Conservation (phyloP, 37 sponge, comb jelly and placozoan species). For the Halichondria panicea region DNA sequence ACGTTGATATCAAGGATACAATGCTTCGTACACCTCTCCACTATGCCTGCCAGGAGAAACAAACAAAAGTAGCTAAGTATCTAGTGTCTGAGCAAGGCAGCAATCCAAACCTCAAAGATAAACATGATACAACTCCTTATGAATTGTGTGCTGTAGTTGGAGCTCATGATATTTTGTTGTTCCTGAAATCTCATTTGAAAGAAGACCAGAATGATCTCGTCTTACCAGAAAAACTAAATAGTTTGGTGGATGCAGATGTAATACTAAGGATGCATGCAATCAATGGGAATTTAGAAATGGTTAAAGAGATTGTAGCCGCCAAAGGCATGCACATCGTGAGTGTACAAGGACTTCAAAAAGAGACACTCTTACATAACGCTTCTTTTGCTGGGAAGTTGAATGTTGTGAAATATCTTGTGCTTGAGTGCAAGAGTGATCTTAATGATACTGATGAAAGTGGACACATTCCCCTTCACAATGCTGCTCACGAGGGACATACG, state of each 20-base stretch:
- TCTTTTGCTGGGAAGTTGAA: slow-evolving; percentile 38
- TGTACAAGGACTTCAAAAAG: slow-evolving; percentile 16
- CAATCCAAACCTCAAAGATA: slow-evolving; percentile 2
- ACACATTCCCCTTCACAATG: slow-evolving; percentile 48
- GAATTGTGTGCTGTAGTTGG: not conserved
- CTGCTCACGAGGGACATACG: slow-evolving; percentile 32
- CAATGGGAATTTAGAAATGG: slow-evolving; percentile 3
- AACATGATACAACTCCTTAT: not conserved
- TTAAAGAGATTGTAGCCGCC: slow-evolving; percentile 7
- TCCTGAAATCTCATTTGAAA: not conserved
- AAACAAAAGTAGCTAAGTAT: slow-evolving; percentile 35
- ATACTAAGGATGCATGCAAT: slow-evolving; percentile 9
- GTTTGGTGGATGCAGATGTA: too few relatives aligned
- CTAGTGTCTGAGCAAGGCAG: not conserved
- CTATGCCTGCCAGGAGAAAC: not conserved
- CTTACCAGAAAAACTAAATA: too few relatives aligned
- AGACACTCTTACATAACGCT: slow-evolving; percentile 36
- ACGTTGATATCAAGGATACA: not conserved
- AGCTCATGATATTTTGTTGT: not conserved
- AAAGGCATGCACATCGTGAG: not conserved
- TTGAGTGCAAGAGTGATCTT: slow-evolving; percentile 16
- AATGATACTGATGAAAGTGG: slow-evolving; percentile 16
- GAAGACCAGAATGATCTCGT: too few relatives aligned
- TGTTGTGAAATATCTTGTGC: slow-evolving; percentile 22
- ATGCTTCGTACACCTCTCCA: slow-evolving; percentile 4